Base-by-base conservation (phyloP, 2,888 invertebrate genomes). In the Tubulanus polymorphus region DNA sequence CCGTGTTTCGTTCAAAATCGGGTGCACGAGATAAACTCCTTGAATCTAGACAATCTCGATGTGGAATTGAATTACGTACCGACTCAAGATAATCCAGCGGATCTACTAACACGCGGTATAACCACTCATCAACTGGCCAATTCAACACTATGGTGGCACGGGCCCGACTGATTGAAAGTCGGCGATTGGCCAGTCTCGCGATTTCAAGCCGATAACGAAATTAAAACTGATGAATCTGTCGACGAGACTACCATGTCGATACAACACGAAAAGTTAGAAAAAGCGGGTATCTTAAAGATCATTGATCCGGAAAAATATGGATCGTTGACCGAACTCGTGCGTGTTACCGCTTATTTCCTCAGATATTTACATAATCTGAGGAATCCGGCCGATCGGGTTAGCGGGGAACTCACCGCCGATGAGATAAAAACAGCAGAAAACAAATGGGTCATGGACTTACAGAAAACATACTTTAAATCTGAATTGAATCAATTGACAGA, bases 41-140 rank as follows among this genome's bases (percentile, higher is more conserved):
- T 45, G 10, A 52, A 57, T 3, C 35, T 35, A 18, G 49, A 56
- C 5, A 18, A 48, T 1, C n/a, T n/a, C n/a, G n/a, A n/a, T n/a
- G n/a, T n/a, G n/a, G 41, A 55, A 20, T 68, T 71, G 61, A 60
- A 56, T 23, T 62, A 72, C 48, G 66, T 69, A 23, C 32, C 47
- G 3, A 56, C 66, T 0, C 41, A 59, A 23, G 55, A 62, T 0
- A 73, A 72, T 55, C 69, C 72, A 2, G 72, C 71, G 3, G 73
- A 73, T 54, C 53, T 61, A 6, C 59, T 64, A 2, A 66, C 66
- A 12, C 28, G 68, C 47, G 71, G 68, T 8, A 2, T 63, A n/a
- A 18, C 54, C 10, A 52, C 59, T 1, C 26, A 37, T 1, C 53
- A 60, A 23, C 51, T 65, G 8, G 12, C 45, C 6, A 29, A 51